Evolutionary conservation across 2,888 invertebrate species (phyloP).

Genomic region (Chrysodeixis includens): DNA sequence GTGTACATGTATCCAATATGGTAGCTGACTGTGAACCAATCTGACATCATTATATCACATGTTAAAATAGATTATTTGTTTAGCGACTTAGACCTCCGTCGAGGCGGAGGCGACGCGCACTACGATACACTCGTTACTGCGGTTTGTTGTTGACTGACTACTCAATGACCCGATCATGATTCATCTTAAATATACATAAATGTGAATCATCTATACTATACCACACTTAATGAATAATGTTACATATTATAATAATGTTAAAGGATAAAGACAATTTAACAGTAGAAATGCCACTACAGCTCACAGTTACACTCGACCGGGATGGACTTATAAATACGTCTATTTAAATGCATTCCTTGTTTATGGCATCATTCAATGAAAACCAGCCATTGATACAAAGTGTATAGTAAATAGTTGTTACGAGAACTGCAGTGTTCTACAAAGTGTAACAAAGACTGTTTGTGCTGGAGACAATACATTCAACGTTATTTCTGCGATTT

Average conservation of each 20-base stretch:
- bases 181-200: constrained; percentile 80
- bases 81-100: constrained; percentile 74
- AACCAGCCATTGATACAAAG: constrained; percentile 46
- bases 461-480: neutral
- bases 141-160: constrained; percentile 80
- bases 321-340: constrained; percentile 33
- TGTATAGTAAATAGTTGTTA: constrained; percentile 37
- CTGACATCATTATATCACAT: constrained; percentile 88
- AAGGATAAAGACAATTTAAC: constrained; percentile 29
- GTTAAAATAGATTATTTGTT: constrained; percentile 86
- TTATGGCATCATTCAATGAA: constrained; percentile 43
- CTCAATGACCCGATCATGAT: constrained; percentile 81
- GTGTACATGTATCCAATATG: constrained; percentile 85
- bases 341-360: constrained; percentile 49
- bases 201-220: constrained; percentile 79
- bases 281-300: constrained; percentile 41
- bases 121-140: constrained; percentile 77
- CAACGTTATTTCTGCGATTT: neutral
- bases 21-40: constrained; percentile 81
- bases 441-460: constrained; percentile 8
- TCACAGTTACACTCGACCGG: constrained; percentile 16
- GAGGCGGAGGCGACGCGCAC: constrained; percentile 70
- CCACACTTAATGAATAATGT: constrained; percentile 71
- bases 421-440: constrained; percentile 15
- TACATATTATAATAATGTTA: constrained; percentile 60